phyloP scores from a whole-genome alignment of 2,113 vertebrate species.

The Geothlypis trichas region DNA sequence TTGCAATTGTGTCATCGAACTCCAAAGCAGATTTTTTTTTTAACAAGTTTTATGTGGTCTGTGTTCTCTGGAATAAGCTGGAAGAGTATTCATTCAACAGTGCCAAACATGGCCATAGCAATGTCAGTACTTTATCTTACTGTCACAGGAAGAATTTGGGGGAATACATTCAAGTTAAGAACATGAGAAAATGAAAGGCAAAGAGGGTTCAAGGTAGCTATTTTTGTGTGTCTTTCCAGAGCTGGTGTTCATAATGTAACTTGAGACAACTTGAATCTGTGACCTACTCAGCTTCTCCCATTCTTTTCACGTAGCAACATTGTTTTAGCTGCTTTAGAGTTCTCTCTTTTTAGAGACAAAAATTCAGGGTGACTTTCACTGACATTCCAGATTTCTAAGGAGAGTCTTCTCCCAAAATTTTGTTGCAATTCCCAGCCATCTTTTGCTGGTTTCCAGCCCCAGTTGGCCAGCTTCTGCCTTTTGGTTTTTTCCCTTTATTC shows the following conservation, averaged over 20 bases:
- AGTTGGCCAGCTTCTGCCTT: not conserved
- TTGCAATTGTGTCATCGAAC: not conserved
- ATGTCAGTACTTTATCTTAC: not conserved
- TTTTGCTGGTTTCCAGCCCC: not conserved
- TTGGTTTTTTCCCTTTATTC: accelerated
- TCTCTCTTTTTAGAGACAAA: not conserved
- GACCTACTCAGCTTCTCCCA: not conserved
- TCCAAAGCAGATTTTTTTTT: not conserved
- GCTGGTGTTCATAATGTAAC: not conserved
- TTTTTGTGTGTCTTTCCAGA: not conserved
- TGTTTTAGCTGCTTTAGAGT: not conserved
- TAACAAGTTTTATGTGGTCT: not conserved
- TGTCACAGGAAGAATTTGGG: not conserved
- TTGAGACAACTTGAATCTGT: not conserved
- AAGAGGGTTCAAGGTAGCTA: not conserved
- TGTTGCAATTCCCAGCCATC: not conserved
- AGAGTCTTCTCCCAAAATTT: not conserved
- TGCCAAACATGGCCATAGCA: not conserved
- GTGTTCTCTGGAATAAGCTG: not conserved
- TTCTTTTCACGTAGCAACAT: not conserved
- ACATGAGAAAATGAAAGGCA: not conserved
- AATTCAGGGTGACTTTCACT: not conserved
- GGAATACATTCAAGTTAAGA: not conserved
- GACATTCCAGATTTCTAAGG: not conserved
- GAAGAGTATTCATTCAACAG: not conserved